A percentile compares a stretch with the other conserved stretches of the same genome.
These are phyloP conservation scores for Limnephilus lunatus DNA, from an alignment of 2,888 invertebrate species.

Conservation along the genomic window DNA sequence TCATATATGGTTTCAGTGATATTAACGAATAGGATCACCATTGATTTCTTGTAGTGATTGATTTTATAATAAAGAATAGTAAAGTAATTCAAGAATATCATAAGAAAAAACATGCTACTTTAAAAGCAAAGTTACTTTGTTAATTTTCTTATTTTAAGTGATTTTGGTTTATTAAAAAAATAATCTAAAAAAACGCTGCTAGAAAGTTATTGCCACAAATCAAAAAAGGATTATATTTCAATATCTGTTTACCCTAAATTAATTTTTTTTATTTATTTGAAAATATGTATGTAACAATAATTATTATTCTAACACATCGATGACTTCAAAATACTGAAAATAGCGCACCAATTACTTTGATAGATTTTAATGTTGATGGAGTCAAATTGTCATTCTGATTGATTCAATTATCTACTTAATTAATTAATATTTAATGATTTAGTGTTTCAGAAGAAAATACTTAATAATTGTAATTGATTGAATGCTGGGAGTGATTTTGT, in stretches of 20 bases:
- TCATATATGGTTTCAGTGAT: neutral
- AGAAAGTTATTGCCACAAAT: neutral
- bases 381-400: neutral
- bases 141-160: neutral
- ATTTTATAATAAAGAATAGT: neutral
- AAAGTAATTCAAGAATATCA: neutral
- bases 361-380: neutral
- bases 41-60: neutral
- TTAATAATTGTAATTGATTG: conserved; percentile 8
- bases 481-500: conserved; percentile 48
- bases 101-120: neutral
- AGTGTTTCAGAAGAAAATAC: neutral
- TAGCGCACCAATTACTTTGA: neutral
- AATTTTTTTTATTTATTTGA: neutral
- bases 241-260: neutral
- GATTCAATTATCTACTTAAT: neutral
- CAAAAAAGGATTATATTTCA: neutral
- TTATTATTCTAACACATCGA: neutral
- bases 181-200: neutral
- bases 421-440: neutral
- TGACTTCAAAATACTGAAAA: neutral
- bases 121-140: neutral
- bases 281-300: neutral
- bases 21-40: neutral
- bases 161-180: neutral